Conservation (phyloP, 2,888 invertebrate genomes). For the Hyalella azteca region DNA sequence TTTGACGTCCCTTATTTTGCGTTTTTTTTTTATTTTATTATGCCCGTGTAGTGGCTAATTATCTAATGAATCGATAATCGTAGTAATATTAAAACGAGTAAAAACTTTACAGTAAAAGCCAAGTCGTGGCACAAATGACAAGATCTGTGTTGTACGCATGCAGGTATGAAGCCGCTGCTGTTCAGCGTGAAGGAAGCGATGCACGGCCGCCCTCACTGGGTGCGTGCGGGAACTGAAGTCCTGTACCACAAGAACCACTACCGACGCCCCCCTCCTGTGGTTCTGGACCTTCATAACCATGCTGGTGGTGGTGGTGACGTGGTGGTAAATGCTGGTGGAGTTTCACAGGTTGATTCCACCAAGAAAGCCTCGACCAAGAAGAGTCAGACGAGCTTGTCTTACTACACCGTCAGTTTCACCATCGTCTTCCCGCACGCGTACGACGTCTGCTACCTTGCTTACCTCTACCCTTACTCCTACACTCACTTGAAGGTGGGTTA, state of each 20-base stretch:
- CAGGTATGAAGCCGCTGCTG: constrained; percentile 83
- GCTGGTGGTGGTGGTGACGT: neutral
- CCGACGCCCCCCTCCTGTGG: constrained; percentile 61
- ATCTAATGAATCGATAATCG: no score
- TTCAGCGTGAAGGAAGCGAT: constrained; percentile 80
- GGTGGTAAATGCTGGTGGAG: neutral
- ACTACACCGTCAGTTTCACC: constrained; percentile 80
- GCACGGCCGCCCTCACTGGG: constrained; percentile 68
- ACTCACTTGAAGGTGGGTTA: constrained; percentile 77
- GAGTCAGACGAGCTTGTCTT: constrained; percentile 61
- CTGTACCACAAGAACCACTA: constrained; percentile 81
- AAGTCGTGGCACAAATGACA: no score
- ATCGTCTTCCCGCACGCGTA: constrained; percentile 75
- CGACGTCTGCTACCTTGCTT: constrained; percentile 84
- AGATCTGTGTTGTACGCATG: no score
- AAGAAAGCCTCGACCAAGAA: constrained; percentile 37
- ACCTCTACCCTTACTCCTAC: constrained; percentile 86
- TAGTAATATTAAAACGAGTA: no score
- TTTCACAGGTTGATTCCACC: neutral
- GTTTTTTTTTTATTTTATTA: no score
- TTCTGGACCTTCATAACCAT: neutral
- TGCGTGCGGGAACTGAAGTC: constrained; percentile 75
- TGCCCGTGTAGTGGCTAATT: no score
- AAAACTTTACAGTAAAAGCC: no score
- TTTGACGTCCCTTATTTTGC: no score